Evolutionary conservation across 2,797 vertebrate genomes (phyloP), one percentile per base, ranked within the genome.

Genomic region (Florisuga fusca): DNA sequence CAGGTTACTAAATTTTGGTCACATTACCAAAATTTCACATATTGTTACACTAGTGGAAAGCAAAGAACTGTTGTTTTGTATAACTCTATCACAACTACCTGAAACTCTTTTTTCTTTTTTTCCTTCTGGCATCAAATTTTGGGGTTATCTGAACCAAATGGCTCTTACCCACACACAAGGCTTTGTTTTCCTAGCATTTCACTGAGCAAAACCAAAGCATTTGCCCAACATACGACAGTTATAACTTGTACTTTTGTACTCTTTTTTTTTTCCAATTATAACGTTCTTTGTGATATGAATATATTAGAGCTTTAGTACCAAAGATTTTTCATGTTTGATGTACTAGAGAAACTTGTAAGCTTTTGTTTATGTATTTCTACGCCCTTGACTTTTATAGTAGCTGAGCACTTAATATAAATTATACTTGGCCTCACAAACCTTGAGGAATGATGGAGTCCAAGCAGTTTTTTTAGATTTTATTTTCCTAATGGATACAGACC

Each of bases 141-240:
- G n/a, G 54, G 36, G 55, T 64, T 89, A 74, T 62, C 66, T 89
- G 43, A 93, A 68, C 78, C 87, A 95, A 94, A 87, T 64, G 51
- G 85, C 75, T 85, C 72, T 87, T 59, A 48, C 64, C 68, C 57
- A 58, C 31, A 71, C 25, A 85, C 14, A 68, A 27, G 18, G 29
- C 57, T 84, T 93, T 87, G 54, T 77, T 87, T 63, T 62, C n/a
- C 31, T 58, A 84, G 23, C 17, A 62, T 80, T 93, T 87, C 11
- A 68, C 9, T 89, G 21, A 84, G 23, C 8, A 73, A 79, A 77
- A 51, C 1, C 38, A 67, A 83, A 74, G 19, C 21, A 19, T 74
- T 82, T 93, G 31, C 45, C 23, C 64, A 58, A 84, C 27, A 45
- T 29, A 66, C 27, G 66, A n/a, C 17, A 55, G 6, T 89, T 57